A percentile compares a stretch with the other conserved stretches of the same genome.
phyloP scores from a whole-genome alignment of 2,888 invertebrate genomes.

The Himalopsyche anomala region DNA sequence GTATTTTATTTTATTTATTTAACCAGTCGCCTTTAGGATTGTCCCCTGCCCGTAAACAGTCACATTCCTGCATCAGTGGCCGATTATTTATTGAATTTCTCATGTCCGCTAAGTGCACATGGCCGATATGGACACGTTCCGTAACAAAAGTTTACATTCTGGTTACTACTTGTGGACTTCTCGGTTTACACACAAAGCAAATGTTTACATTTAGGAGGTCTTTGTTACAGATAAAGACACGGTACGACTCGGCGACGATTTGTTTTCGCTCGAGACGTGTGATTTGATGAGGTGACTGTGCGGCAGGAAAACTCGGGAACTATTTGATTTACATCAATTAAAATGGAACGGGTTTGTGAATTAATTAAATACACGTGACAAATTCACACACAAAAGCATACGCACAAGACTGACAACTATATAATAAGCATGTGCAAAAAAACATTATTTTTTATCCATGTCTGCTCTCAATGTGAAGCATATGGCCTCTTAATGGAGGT shows the following conservation, averaged over 20 bases:
- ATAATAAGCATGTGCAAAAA: no score
- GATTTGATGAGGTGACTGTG: background rate
- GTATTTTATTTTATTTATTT: no score
- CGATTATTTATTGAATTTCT: constrained; percentile 10
- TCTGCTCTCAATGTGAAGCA: no score
- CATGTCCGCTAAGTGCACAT: constrained; percentile 23
- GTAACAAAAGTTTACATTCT: background rate
- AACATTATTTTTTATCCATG: no score
- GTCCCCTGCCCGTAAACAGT: background rate
- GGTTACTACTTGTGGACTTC: background rate
- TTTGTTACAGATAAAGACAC: background rate
- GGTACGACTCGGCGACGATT: background rate
- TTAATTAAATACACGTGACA: no score
- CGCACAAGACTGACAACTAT: no score
- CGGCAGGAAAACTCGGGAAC: background rate
- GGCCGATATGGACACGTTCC: constrained; percentile 4
- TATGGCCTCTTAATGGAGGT: no score
- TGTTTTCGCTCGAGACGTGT: background rate
- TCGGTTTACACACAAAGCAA: background rate
- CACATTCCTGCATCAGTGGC: background rate
- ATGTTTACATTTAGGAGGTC: constrained; percentile 16
- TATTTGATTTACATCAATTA: no score
- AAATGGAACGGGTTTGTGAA: no score
- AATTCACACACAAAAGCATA: no score
- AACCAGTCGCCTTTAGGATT: background rate